Percentiles rank a stretch among this genome's conserved stretches.
Evolutionary conservation across 2,888 invertebrate genomes (phyloP).

Genomic region (Noctuana brunneofusca): DNA sequence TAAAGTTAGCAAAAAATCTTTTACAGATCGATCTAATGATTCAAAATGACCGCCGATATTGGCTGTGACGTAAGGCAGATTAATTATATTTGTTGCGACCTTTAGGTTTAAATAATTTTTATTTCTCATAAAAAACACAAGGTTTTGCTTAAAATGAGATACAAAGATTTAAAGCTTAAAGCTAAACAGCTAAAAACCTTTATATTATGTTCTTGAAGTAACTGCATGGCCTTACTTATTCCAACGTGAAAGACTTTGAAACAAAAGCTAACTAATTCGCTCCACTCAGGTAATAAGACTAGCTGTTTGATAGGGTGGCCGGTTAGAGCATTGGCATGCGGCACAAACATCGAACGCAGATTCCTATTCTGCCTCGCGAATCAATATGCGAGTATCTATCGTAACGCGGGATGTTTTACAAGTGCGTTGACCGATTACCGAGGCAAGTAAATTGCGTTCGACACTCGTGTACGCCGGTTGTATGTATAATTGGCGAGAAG

Average conservation of each 20-base stretch:
- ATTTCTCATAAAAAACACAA: too few relatives aligned
- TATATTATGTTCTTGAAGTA: too few relatives aligned
- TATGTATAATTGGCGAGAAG: conserved; percentile 5
- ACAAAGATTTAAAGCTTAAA: too few relatives aligned
- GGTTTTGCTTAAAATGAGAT: too few relatives aligned
- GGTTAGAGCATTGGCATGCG: conserved; percentile 56
- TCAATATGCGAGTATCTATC: conserved; percentile 44
- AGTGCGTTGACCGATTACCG: conserved; percentile 31
- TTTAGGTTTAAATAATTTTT: too few relatives aligned
- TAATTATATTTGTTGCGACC: too few relatives aligned
- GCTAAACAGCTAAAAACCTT: too few relatives aligned
- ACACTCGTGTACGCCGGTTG: conserved; percentile 15
- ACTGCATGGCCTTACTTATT: too few relatives aligned
- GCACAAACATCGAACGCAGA: conserved; percentile 47
- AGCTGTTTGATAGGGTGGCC: conserved; percentile 50
- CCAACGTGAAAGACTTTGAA: background rate
- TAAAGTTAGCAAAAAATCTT: too few relatives aligned
- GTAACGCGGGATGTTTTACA: conserved; percentile 32
- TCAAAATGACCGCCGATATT: too few relatives aligned
- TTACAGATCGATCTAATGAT: too few relatives aligned
- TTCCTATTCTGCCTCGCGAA: conserved; percentile 52
- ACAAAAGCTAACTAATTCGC: background rate
- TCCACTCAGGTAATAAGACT: background rate
- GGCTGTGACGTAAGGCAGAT: too few relatives aligned
- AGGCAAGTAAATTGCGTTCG: conserved; percentile 29